A percentile compares a stretch with the other conserved stretches of the same genome.
Evolutionary conservation across 2,113 vertebrate genomes (phyloP).

Genomic region (Crotalus helleri): DNA sequence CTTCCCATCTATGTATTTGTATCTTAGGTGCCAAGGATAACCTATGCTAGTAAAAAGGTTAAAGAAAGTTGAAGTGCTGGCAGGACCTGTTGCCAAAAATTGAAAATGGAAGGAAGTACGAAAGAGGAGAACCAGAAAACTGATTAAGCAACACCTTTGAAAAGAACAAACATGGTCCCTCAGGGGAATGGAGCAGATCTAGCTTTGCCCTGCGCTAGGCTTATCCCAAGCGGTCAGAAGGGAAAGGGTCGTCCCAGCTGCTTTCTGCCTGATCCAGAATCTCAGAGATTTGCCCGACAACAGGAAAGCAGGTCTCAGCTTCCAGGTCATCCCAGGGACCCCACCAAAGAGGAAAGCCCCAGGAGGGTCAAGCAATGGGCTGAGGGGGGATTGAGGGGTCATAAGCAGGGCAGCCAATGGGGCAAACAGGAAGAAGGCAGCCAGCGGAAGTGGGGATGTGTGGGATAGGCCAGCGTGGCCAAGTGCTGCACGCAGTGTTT

Average conservation of each 20-base stretch:
- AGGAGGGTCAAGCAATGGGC: slow-evolving; percentile 24
- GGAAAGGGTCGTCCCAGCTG: slow-evolving; percentile 38
- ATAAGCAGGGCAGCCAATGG: slow-evolving; percentile 46
- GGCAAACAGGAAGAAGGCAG: slow-evolving; percentile 36
- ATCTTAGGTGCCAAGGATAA: background rate
- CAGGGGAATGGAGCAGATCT: background rate
- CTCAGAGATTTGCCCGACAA: background rate
- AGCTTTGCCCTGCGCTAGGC: background rate
- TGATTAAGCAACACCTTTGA: background rate
- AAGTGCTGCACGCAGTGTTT: slow-evolving; percentile 53
- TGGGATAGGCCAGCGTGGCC: slow-evolving; percentile 14
- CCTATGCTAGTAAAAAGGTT: background rate
- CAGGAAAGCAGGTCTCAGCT: background rate
- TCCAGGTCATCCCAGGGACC: slow-evolving; percentile 24
- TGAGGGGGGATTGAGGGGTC: slow-evolving; percentile 47
- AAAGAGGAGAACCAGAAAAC: background rate
- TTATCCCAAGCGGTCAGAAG: slow-evolving; percentile 20
- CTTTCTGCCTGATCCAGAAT: slow-evolving; percentile 1
- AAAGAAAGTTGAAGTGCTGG: background rate
- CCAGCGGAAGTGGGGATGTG: slow-evolving; percentile 1
- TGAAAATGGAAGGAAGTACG: background rate
- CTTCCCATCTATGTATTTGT: background rate
- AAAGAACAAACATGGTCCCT: background rate
- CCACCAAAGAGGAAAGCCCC: slow-evolving; percentile 22
- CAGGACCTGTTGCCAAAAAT: background rate